Percentiles rank a stretch among this genome's conserved stretches.
Evolutionary conservation across 2,113 vertebrate species (phyloP).

Genomic region (Anguilla japonica): DNA sequence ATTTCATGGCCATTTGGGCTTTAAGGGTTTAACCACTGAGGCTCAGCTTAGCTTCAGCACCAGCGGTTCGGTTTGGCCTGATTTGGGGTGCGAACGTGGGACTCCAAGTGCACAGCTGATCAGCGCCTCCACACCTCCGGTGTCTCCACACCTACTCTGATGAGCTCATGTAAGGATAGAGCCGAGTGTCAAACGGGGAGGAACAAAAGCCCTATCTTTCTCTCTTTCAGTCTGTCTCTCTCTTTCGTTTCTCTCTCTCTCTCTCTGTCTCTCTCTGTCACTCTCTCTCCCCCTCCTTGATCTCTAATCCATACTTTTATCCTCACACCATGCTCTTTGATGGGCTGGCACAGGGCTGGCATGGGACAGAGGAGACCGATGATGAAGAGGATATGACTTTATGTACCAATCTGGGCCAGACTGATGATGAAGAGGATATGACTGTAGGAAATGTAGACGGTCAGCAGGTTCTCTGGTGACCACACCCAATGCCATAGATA

Average conservation of each 20-base stretch:
- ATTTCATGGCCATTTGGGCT: too few relatives aligned
- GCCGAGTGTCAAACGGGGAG: conserved; percentile 17
- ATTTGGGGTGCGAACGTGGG: conserved; percentile 4
- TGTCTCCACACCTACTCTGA: background rate
- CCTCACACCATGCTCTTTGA: too few relatives aligned
- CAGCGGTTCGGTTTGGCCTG: background rate
- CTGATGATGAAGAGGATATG: background rate
- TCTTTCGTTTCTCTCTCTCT: background rate
- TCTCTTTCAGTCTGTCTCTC: background rate
- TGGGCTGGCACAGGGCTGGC: too few relatives aligned
- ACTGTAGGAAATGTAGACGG: background rate
- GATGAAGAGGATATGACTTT: background rate
- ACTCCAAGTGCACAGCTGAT: conserved; percentile 2
- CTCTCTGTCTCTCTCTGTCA: background rate
- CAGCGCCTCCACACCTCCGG: conserved; percentile 3
- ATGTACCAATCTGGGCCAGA: background rate
- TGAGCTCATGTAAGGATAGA: conserved; percentile 25
- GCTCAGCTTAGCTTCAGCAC: too few relatives aligned
- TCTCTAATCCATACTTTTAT: background rate
- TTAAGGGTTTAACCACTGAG: too few relatives aligned
- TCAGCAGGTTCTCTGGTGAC: too few relatives aligned
- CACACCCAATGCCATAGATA: too few relatives aligned
- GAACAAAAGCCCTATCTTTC: conserved; percentile 13
- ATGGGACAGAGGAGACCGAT: background rate
- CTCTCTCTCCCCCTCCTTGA: background rate